Percentiles rank a stretch among this genome's conserved stretches.
These are phyloP conservation scores for Bujurquina vittata DNA, from an alignment of 2,113 vertebrate genomes.

Conservation along the genomic window DNA sequence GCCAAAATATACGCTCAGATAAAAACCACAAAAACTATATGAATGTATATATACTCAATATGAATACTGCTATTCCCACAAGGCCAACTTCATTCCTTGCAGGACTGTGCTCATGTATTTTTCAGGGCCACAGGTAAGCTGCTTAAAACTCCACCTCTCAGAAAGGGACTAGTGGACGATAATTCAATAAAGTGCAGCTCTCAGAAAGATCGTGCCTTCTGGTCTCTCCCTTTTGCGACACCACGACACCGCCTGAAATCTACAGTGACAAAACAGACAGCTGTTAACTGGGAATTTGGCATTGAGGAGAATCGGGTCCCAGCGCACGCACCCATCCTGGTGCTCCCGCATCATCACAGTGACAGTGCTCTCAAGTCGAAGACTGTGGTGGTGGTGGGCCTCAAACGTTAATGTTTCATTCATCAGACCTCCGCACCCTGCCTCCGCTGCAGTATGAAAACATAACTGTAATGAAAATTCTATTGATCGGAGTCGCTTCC, in stretches of 20 bases:
- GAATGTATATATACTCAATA: constrained; percentile 11
- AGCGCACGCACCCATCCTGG: constrained; percentile 52
- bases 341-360: constrained; percentile 55
- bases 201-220: constrained; percentile 60
- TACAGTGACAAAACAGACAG: constrained; percentile 73
- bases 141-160: constrained; percentile 66
- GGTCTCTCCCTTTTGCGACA: constrained; percentile 27
- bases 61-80: constrained; percentile 24
- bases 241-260: constrained; percentile 62
- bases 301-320: constrained; percentile 63
- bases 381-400: constrained; percentile 30
- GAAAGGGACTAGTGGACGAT: constrained; percentile 56
- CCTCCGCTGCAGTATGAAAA: constrained; percentile 78
- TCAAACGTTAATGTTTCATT: constrained; percentile 75
- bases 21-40: not conserved
- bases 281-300: constrained; percentile 66
- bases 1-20: not conserved
- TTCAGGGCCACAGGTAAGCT: constrained; percentile 65
- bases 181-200: constrained; percentile 71
- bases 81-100: constrained; percentile 26
- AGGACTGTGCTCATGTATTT: constrained; percentile 42
- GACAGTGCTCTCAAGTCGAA: constrained; percentile 55
- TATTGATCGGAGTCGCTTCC: constrained; percentile 77
- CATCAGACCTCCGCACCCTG: constrained; percentile 63
- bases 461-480: constrained; percentile 82